Evolutionary conservation across 1,140 invertebrate species (phyloP).

Genomic region (Thereuonema tuberculata): DNA sequence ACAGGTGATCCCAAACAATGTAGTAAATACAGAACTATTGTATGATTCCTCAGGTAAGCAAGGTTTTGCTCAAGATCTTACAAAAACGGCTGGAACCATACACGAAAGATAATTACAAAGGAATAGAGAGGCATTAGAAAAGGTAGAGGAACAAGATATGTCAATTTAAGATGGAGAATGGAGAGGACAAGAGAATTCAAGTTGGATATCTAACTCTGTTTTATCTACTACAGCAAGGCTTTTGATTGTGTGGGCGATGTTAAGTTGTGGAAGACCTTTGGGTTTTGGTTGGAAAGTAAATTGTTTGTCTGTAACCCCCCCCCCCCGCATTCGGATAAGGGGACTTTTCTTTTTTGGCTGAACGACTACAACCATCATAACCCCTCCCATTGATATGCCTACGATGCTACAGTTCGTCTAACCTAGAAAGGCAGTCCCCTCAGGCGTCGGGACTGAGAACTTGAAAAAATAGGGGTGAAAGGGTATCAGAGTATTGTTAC

Average conservation of each 20-base stretch:
- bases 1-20: neutral
- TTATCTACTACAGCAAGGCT: neutral
- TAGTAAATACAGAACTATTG: neutral
- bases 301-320: too few relatives aligned
- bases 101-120: neutral
- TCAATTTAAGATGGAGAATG: neutral
- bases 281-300: too few relatives aligned
- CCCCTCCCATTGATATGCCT: too few relatives aligned
- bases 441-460: too few relatives aligned
- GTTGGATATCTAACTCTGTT: neutral
- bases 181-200: neutral
- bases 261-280: neutral
- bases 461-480: too few relatives aligned
- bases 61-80: neutral
- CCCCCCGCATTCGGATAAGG: too few relatives aligned
- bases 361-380: too few relatives aligned
- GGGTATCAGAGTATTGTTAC: too few relatives aligned
- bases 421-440: too few relatives aligned
- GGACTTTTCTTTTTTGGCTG: too few relatives aligned
- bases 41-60: neutral
- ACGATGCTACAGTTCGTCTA: too few relatives aligned
- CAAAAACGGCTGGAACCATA: neutral
- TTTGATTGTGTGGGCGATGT: conserved; percentile 5
- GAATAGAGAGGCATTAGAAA: neutral
- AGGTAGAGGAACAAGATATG: neutral